Evolutionary conservation across 30 jellyfish, hydroid and myxozoan genomes (phyloP), one percentile per base, ranked within the genome.

Genomic region (Aurelia coerulea): DNA sequence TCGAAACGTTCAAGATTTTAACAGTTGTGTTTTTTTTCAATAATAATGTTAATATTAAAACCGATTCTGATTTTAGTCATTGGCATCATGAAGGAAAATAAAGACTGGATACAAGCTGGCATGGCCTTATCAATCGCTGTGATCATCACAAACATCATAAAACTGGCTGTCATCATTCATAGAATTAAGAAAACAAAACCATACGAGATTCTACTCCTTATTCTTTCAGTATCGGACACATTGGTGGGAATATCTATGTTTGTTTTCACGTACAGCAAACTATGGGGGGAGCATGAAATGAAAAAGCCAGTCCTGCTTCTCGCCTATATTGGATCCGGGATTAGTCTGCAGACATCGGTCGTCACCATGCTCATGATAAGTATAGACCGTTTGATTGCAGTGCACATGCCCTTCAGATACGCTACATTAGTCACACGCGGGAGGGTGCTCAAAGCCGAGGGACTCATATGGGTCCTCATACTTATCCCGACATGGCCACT

Each of bases 381-480:
- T 58, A 18, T 74, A 10, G 85, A 74, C 52, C 85, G 85, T 8
- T 10, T 74, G 53, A 53, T 74, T 12, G 85, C 85, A 49, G 85
- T 74, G 15, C 50, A 59, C 41, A 37, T 23, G 71, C 85, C 85
- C 10, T 52, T 74, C 33, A 74, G 85, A n/a, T 64, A 74, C 53
- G 37, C 31, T 3, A 4, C 85, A 16, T 1, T 74, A 62, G 72
- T 74, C 39, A 74, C 85, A 19, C 41, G 72, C 5, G 52, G 85
- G 10, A 74, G 56, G 8, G 2, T 74, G 10, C 31, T 74, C 23
- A 74, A 50, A n/a, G 71, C 34, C 8, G 85, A 68, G 31, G 72
- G 56, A 32, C 15, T 64, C 1, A 10, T 74, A 4, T 74, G 85
- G 85, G 8, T 23, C 7, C 29, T 18, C 0, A 33, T 68, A 10